Conservation (phyloP, 2,797 vertebrate genomes). For the Pangasius larnaudii region DNA sequence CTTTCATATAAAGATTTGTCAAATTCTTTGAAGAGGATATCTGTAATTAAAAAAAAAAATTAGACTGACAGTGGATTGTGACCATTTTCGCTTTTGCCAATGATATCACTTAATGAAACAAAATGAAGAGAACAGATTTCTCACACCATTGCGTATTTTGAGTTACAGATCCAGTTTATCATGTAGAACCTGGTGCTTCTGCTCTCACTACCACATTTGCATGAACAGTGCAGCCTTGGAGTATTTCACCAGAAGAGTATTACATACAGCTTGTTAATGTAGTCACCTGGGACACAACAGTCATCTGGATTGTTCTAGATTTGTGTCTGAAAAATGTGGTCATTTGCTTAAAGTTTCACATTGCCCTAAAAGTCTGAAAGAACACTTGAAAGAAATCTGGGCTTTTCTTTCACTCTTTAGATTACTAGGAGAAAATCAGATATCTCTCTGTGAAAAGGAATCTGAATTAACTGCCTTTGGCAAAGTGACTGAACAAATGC, state of each 20-base stretch:
- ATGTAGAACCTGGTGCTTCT: not conserved
- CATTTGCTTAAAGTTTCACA: not conserved
- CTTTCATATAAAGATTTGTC: too few relatives aligned
- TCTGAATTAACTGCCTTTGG: conserved; percentile 32
- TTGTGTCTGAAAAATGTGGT: not conserved
- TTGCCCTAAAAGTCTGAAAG: conserved; percentile 1
- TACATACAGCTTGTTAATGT: too few relatives aligned
- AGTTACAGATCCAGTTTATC: not conserved
- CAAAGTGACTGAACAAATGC: conserved; percentile 27
- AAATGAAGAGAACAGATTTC: not conserved
- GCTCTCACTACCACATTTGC: not conserved
- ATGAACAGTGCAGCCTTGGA: not conserved
- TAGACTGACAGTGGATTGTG: not conserved
- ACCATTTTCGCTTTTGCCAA: not conserved
- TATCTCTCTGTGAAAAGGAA: conserved; percentile 23
- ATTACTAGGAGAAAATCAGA: conserved; percentile 9
- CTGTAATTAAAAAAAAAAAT: too few relatives aligned
- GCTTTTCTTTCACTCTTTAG: not conserved
- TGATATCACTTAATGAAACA: not conserved
- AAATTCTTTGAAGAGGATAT: too few relatives aligned
- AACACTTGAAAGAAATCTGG: not conserved
- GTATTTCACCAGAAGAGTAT: not conserved
- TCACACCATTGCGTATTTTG: not conserved
- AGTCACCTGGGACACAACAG: not conserved
- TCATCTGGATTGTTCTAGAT: not conserved